Conservation (phyloP, 2,113 vertebrate genomes). For the Brienomyrus brachyistius region DNA sequence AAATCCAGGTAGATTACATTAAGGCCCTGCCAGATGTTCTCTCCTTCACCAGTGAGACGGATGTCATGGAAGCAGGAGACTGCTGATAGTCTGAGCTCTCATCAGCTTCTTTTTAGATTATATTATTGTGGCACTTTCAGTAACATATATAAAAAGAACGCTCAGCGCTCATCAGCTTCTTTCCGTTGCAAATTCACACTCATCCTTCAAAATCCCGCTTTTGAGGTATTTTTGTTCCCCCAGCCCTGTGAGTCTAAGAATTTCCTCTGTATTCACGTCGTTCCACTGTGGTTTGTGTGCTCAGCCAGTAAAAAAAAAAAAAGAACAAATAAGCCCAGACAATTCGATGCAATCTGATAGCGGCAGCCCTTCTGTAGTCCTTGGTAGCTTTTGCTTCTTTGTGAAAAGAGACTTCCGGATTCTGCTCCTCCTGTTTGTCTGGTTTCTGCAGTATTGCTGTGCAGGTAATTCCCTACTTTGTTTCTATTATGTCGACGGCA, state of each 20-base stretch:
- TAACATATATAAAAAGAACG: not conserved
- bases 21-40: not conserved
- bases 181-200: not conserved
- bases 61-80: not conserved
- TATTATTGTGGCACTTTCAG: not conserved
- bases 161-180: not conserved
- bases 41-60: not conserved
- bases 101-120: not conserved
- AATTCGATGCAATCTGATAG: not conserved
- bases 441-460: not conserved
- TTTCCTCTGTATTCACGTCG: not conserved
- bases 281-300: not conserved
- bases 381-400: not conserved
- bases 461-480: constrained; percentile 1
- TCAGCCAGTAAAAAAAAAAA: not conserved
- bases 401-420: not conserved
- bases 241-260: not conserved
- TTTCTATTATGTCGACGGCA: not conserved
- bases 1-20: not conserved
- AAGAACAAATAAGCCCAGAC: not conserved
- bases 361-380: not conserved
- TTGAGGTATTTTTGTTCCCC: not conserved
- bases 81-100: not conserved
- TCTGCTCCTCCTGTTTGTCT: not conserved
- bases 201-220: not conserved